These are phyloP conservation scores for Cerceris ruficornis DNA, from an alignment of 2,888 invertebrate species.

Conservation along the genomic window DNA sequence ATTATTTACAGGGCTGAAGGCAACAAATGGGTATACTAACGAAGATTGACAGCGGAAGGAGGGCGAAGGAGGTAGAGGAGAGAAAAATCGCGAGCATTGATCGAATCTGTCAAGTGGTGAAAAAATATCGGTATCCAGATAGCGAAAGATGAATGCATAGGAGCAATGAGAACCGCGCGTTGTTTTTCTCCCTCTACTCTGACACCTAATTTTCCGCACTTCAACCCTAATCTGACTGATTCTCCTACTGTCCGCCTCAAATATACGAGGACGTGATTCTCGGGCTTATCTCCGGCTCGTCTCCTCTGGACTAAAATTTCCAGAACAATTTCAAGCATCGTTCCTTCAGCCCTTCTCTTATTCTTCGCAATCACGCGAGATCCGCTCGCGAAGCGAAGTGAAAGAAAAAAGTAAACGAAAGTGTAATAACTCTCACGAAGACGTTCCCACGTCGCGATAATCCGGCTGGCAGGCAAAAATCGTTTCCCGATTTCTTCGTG, in stretches of 20 bases:
- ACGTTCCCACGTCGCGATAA: too few relatives aligned
- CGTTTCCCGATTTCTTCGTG: conserved; percentile 19
- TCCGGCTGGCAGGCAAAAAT: neutral
- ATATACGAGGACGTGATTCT: conserved; percentile 46
- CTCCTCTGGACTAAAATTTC: conserved; percentile 27
- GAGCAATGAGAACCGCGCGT: conserved; percentile 62
- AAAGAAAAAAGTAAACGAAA: neutral
- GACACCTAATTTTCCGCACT: conserved; percentile 75
- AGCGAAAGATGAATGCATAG: conserved; percentile 61
- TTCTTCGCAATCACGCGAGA: neutral
- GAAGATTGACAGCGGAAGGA: conserved; percentile 45
- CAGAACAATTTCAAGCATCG: conserved; percentile 20
- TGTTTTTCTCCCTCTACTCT: conserved; percentile 58
- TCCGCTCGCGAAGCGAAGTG: neutral
- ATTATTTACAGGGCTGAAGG: conserved; percentile 24
- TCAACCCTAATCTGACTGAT: conserved; percentile 71
- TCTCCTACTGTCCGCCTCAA: conserved; percentile 60
- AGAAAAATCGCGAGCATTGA: conserved; percentile 51
- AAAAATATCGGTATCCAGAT: conserved; percentile 66
- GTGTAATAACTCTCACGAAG: neutral
- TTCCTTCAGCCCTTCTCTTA: conserved; percentile 1
- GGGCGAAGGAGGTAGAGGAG: conserved; percentile 1
- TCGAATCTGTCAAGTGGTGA: conserved; percentile 69
- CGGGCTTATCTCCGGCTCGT: conserved; percentile 39
- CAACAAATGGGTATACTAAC: conserved; percentile 30